Evolutionary conservation across 2,113 vertebrate species (phyloP), one percentile per base, ranked within the genome.

Genomic region (Percopsis transmontana): DNA sequence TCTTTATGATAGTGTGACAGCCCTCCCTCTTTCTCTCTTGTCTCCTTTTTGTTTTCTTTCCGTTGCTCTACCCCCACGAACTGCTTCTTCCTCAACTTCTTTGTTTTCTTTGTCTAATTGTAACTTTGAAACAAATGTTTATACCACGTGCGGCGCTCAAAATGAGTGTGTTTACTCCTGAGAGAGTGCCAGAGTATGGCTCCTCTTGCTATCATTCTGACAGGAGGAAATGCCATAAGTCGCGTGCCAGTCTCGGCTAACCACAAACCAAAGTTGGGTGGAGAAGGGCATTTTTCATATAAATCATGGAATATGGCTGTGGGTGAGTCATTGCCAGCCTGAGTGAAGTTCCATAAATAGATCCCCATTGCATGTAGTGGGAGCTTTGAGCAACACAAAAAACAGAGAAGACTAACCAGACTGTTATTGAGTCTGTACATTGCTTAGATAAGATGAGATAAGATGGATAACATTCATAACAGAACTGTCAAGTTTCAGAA

Each of bases 271-370:
- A 38, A 68, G 74, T 73, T 81, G 79, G 84, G 84, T 77, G 84
- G 86, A 86, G 80, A 86, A 66, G 76, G 74, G 74, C 70, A 77
- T 85, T 89, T 86, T 88, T 85, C 74, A 82, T 81, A 76, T 84
- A 84, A 87, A 88, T 85, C 70, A 87, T 84, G 78, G 81, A 88
- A 90, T 77, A 88, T 77, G 83, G 54, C 80, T 78, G 79, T 82
- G 77, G 81, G 86, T 54, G 41, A 83, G 79, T 64, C 70, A 51
- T 75, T 62, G 78, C 78, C 64, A 66, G 78, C 70, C 75, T 66
- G 57, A 77, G 77, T 23, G 80, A 80, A 66, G 51, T 27, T 66
- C 80, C 79, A 65, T 75, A 86, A 90, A 89, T 88, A 89, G 83
- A 80, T 45, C 68, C 63, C 72, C 53, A 44, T 57, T 71, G 82